Base-by-base conservation (phyloP, 92 coral and sea anemone species). In the Phenganax marumi region DNA sequence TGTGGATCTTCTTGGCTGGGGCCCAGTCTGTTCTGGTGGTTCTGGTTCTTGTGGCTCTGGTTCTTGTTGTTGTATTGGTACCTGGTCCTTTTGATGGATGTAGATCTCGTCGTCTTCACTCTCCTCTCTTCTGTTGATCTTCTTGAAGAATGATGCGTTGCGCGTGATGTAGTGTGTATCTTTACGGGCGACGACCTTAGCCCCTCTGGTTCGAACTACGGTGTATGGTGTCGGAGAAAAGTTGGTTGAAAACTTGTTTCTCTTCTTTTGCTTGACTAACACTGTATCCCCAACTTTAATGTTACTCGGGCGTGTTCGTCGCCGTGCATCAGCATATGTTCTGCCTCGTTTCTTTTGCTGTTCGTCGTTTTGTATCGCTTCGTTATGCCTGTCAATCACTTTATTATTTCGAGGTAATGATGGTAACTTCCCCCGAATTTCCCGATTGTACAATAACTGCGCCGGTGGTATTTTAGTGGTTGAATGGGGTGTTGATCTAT, bases 391-490 rank as follows among this genome's bases (percentile, higher is more conserved):
- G 47, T 25, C 47, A 21, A 17, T 64, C 46, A 64, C 70, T 12
- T 64, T 64, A 46, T 46, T 64, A 22, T 47, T 70, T 7, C 24
- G 76, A 17, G 56, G 76, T 18, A 70, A 22, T 47, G 76, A 14
- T 4, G 73, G 48, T 8, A 68, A 14, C 50, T 68, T 68, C 16
- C 51, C 51, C 47, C 73, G 73, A 46, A 68, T 68, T 68, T 25
- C 51, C 11, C 79, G 79, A 8, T 17, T 19, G 8, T 48, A 74
- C 39, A 74, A 10, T 2, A 26, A 8, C 52, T 52, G 52, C 11
- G 63, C 60, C 6, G 79, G 79, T 18, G 79, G 58, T 48, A 76
- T 22, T 22, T 21, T 50, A 25, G 80, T 74, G 16, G 80, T 74
- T 7, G 43, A 50, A 74, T 74, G 80, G 39, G 64, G 63, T 74